These are phyloP conservation scores for Hypena proboscidalis DNA, from an alignment of 2,888 invertebrate genomes.

Conservation along the genomic window DNA sequence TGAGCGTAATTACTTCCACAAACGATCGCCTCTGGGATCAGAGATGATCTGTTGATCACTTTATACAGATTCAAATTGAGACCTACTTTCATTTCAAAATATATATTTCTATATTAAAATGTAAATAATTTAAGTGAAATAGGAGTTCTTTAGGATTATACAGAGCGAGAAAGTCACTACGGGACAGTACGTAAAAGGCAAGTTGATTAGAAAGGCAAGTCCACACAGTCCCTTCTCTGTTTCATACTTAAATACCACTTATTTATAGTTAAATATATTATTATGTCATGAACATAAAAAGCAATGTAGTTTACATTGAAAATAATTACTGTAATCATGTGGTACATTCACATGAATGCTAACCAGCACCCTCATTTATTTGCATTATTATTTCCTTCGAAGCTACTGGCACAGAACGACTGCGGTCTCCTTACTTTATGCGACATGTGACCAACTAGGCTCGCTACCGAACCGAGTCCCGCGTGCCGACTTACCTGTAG, in stretches of 20 bases:
- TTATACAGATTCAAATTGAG: slow-evolving; percentile 31
- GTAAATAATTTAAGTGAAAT: slow-evolving; percentile 54
- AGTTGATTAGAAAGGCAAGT: slow-evolving; percentile 76
- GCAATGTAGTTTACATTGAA: slow-evolving; percentile 59
- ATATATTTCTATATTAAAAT: slow-evolving; percentile 52
- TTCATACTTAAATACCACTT: slow-evolving; percentile 56
- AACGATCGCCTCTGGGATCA: slow-evolving; percentile 29
- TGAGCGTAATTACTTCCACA: slow-evolving; percentile 49
- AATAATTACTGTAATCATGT: slow-evolving; percentile 57
- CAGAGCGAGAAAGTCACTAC: slow-evolving; percentile 59
- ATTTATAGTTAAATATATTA: slow-evolving; percentile 56
- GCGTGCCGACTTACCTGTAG: slow-evolving; percentile 22
- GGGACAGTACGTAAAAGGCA: slow-evolving; percentile 68
- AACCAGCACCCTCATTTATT: slow-evolving; percentile 66
- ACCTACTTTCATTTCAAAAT: slow-evolving; percentile 49
- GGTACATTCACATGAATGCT: slow-evolving; percentile 61
- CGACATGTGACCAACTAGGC: background rate
- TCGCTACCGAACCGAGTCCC: slow-evolving; percentile 1
- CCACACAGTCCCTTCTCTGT: slow-evolving; percentile 61
- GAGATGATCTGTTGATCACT: slow-evolving; percentile 24
- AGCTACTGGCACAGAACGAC: slow-evolving; percentile 39
- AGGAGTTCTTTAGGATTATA: slow-evolving; percentile 43
- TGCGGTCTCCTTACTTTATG: slow-evolving; percentile 4
- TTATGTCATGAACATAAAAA: slow-evolving; percentile 72
- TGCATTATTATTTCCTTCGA: slow-evolving; percentile 38